phyloP scores from a whole-genome alignment of 2,797 vertebrate species.

The Botia kubotai region DNA sequence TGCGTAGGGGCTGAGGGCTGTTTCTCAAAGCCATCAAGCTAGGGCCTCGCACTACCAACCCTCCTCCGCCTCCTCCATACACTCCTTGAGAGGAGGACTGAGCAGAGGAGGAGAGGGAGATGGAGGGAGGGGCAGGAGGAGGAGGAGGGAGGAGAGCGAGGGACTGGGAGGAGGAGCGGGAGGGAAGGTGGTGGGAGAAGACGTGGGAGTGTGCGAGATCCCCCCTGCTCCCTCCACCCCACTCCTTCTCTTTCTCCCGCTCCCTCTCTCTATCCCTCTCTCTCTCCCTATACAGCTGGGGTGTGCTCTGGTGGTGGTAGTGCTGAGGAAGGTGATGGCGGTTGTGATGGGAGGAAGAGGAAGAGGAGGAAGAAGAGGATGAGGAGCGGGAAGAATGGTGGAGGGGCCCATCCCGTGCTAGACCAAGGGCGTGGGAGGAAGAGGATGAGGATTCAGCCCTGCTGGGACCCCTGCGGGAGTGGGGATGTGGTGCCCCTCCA shows the following conservation, averaged over 20 bases:
- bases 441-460: conserved; percentile 73
- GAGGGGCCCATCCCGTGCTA: conserved; percentile 56
- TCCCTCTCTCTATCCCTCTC: conserved; percentile 71
- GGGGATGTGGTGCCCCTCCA: conserved; percentile 78
- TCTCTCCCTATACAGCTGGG: conserved; percentile 76
- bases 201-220: conserved; percentile 79
- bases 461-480: conserved; percentile 81
- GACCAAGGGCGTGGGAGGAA: conserved; percentile 69
- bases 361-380: conserved; percentile 77
- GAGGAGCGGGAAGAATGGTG: conserved; percentile 78
- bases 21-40: conserved; percentile 86
- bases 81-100: conserved; percentile 75
- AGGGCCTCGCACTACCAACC: conserved; percentile 76
- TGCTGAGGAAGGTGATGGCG: conserved; percentile 83
- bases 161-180: conserved; percentile 83
- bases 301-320: conserved; percentile 79
- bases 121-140: conserved; percentile 79
- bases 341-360: conserved; percentile 80
- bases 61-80: conserved; percentile 69
- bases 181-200: conserved; percentile 83
- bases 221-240: conserved; percentile 72
- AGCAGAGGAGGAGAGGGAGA: conserved; percentile 75
- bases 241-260: conserved; percentile 71
- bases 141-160: conserved; percentile 81
- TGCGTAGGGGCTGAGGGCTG: conserved; percentile 89